Percentiles rank a stretch among this genome's conserved stretches.
Conservation (phyloP, 2,113 vertebrate species). For the Brachypodius melanocephalos region DNA sequence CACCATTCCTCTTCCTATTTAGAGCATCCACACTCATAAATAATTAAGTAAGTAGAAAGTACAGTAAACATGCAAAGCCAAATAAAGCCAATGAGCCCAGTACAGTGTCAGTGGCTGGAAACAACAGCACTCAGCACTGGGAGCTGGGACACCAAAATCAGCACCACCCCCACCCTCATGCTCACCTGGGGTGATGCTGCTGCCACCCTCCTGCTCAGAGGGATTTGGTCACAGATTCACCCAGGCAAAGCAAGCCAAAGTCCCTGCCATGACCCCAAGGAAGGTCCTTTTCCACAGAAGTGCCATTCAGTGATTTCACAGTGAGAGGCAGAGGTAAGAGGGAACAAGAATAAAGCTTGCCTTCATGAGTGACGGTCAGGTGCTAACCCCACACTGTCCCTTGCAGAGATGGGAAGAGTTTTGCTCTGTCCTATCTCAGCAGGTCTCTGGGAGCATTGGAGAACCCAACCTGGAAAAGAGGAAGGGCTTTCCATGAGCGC, state of each 20-base stretch:
- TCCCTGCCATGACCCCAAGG: fast-evolving
- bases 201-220: neutral
- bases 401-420: neutral
- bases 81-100: neutral
- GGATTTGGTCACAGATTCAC: neutral
- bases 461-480: neutral
- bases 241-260: neutral
- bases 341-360: neutral
- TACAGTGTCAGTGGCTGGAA: neutral
- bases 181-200: neutral
- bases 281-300: neutral
- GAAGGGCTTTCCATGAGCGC: neutral
- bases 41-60: neutral
- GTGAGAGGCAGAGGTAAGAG: neutral
- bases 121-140: fast-evolving
- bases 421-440: neutral
- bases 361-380: neutral
- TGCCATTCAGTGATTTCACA: neutral
- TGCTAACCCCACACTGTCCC: neutral
- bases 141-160: neutral
- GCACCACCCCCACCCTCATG: fast-evolving
- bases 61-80: neutral
- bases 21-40: neutral
- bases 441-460: neutral
- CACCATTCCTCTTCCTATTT: neutral